These are phyloP conservation scores for Peromyscus maniculatus DNA, from an alignment of 2,113 vertebrate genomes.

Conservation along the genomic window DNA sequence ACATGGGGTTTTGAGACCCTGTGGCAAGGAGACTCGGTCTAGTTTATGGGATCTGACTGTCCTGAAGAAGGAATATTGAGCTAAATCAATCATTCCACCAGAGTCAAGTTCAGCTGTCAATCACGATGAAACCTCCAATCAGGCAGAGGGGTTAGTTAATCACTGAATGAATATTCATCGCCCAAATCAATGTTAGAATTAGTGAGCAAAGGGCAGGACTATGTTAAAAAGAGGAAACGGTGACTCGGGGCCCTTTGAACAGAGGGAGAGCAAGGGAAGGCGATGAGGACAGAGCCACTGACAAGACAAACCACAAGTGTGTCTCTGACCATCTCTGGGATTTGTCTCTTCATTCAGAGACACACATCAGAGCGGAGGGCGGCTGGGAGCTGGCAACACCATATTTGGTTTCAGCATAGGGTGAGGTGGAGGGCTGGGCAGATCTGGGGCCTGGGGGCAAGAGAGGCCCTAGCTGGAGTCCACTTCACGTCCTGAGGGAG, in stretches of 20 bases:
- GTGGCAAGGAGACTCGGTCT: neutral
- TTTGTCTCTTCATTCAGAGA: neutral
- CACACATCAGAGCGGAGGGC: neutral
- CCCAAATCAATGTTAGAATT: neutral
- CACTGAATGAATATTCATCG: neutral
- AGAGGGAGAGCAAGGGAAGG: neutral
- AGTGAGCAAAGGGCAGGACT: neutral
- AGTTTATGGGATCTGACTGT: neutral
- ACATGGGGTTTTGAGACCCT: neutral
- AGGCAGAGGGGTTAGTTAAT: neutral
- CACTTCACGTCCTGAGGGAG: neutral
- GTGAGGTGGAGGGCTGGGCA: neutral
- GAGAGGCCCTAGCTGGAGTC: neutral
- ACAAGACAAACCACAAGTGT: accelerated
- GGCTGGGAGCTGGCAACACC: neutral
- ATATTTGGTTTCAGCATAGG: neutral
- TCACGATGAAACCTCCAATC: neutral
- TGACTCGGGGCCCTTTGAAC: neutral
- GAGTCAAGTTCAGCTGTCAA: neutral
- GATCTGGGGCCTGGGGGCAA: neutral
- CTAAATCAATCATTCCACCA: neutral
- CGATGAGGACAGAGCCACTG: neutral
- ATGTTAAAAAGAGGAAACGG: neutral
- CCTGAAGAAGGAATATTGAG: neutral
- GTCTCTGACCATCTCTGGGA: neutral